Conservation (phyloP, 2,113 vertebrate species). For the Nibea coibor region DNA sequence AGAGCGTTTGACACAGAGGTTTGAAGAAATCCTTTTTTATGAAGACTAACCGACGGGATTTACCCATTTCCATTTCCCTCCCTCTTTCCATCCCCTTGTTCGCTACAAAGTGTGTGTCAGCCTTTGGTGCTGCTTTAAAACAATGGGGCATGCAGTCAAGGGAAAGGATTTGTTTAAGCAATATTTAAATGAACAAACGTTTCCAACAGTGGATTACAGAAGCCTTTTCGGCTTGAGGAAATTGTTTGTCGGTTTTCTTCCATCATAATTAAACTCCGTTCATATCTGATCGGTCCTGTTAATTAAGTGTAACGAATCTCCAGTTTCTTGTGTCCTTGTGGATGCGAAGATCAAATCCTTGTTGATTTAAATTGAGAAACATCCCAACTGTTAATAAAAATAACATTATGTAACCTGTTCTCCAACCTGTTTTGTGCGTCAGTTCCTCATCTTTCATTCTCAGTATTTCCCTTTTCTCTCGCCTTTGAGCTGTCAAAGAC, state of each 20-base stretch:
- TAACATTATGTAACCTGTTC: conserved; percentile 7
- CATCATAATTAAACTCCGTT: conserved; percentile 6
- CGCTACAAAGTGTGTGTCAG: conserved; percentile 7
- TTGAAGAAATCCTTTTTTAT: conserved; percentile 37
- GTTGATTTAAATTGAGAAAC: not conserved
- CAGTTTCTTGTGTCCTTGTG: too few relatives aligned
- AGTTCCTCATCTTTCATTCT: not conserved
- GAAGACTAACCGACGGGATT: conserved; percentile 35
- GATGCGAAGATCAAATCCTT: not conserved
- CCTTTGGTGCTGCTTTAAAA: conserved; percentile 32
- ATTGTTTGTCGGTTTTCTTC: conserved; percentile 5
- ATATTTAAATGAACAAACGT: conserved; percentile 26
- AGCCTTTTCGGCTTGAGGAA: not conserved
- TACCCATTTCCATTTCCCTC: not conserved
- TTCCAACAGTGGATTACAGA: conserved; percentile 22
- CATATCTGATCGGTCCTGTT: conserved; percentile 13
- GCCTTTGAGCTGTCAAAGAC: not conserved
- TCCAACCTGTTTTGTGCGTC: not conserved
- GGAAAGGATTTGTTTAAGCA: conserved; percentile 35
- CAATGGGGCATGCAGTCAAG: conserved; percentile 2
- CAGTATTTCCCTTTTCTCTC: not conserved
- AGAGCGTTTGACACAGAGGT: conserved; percentile 37
- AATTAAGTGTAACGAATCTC: not conserved
- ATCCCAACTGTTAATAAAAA: not conserved
- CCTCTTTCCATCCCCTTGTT: not conserved